These are phyloP conservation scores for Cheilosia vernalis DNA, from an alignment of 2,888 invertebrate species.

Conservation along the genomic window DNA sequence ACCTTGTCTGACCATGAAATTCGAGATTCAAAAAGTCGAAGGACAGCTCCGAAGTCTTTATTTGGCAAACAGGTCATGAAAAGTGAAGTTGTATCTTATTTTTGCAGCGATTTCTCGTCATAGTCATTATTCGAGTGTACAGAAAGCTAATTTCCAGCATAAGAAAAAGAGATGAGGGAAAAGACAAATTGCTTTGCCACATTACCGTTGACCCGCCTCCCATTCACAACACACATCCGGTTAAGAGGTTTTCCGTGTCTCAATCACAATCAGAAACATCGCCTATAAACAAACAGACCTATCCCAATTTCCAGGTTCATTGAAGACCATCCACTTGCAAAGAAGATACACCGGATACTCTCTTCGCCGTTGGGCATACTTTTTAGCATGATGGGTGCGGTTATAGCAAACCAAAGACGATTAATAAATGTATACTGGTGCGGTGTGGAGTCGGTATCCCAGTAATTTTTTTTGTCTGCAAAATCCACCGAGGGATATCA, in stretches of 20 bases:
- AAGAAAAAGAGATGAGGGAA: background rate
- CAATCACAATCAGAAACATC: slow-evolving; percentile 48
- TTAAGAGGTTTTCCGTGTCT: slow-evolving; percentile 71
- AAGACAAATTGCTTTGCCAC: slow-evolving; percentile 47
- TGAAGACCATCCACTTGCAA: slow-evolving; percentile 40
- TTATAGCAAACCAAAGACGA: slow-evolving; percentile 37
- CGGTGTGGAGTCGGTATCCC: background rate
- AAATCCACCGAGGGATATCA: slow-evolving; percentile 49
- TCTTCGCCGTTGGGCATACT: slow-evolving; percentile 45
- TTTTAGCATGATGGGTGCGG: slow-evolving; percentile 38
- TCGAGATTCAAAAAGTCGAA: slow-evolving; percentile 27
- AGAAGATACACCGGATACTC: slow-evolving; percentile 50
- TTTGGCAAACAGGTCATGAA: slow-evolving; percentile 23
- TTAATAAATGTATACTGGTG: slow-evolving; percentile 18
- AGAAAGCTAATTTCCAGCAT: background rate
- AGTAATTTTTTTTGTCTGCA: slow-evolving; percentile 3
- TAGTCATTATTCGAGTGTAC: background rate
- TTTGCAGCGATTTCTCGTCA: slow-evolving; percentile 10
- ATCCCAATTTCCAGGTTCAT: slow-evolving; percentile 73
- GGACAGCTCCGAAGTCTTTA: slow-evolving; percentile 19
- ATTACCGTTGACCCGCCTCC: slow-evolving; percentile 43
- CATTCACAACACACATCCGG: slow-evolving; percentile 67
- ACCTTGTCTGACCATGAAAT: slow-evolving; percentile 45
- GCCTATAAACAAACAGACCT: slow-evolving; percentile 61
- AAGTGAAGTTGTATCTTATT: slow-evolving; percentile 37